phyloP scores from a whole-genome alignment of 2,797 vertebrate species.

The Cossypha dichroa region DNA sequence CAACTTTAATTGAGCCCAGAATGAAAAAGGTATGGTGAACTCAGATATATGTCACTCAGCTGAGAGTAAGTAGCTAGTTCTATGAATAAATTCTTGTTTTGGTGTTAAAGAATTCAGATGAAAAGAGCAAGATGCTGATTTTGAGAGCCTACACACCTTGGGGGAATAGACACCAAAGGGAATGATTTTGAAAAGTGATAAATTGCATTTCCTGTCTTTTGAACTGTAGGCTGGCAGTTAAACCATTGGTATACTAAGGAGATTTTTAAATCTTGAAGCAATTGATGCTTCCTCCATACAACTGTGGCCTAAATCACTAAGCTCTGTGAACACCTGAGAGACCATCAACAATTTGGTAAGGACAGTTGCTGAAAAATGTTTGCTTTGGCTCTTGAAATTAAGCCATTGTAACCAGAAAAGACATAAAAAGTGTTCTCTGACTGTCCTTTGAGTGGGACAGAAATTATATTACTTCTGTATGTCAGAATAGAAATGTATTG shows the following conservation, averaged over 20 bases:
- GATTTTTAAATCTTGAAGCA: neutral
- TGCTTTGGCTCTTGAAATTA: neutral
- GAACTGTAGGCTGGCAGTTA: neutral
- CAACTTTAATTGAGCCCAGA: conserved; percentile 17
- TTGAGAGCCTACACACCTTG: neutral
- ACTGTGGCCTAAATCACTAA: neutral
- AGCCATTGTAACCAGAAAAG: neutral
- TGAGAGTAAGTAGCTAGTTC: neutral
- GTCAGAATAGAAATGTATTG: neutral
- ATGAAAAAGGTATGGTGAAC: neutral
- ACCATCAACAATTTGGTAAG: neutral
- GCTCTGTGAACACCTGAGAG: neutral
- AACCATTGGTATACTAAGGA: neutral
- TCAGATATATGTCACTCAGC: neutral
- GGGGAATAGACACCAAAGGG: neutral
- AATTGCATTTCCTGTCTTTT: neutral
- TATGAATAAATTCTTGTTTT: conserved; percentile 5
- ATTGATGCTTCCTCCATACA: neutral
- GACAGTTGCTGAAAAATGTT: neutral
- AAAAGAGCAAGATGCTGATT: conserved; percentile 6
- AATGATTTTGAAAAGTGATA: conserved; percentile 20
- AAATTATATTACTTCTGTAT: neutral
- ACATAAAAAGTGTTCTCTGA: neutral
- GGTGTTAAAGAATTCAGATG: neutral
- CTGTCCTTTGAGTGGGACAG: neutral